Evolutionary conservation across 2,888 invertebrate species (phyloP), one percentile per base, ranked within the genome.

Genomic region (Tachystola acroxantha): DNA sequence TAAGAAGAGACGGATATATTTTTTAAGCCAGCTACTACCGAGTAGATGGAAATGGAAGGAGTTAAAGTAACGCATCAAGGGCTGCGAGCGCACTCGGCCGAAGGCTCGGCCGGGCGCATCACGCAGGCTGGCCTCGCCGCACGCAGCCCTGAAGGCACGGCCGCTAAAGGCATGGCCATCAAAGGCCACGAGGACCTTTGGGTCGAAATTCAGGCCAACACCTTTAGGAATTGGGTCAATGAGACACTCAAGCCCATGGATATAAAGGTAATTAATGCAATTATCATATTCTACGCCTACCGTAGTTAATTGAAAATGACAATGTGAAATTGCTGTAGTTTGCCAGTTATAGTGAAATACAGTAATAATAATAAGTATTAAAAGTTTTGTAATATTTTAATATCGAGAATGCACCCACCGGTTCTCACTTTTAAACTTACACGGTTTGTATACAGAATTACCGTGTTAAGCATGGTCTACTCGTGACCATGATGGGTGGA

Each of bases 201-300:
- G 98, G 96, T 98, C 34, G 96, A 96, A 72, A 97, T 97, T 49
- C 97, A 97, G 75, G 95, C 97, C 31, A 95, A 96, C 76, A 98
- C 98, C 25, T 98, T 98, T 74, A 91, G 94, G 55, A 98, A 98
- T 80, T 98, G 98, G 98, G 96, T 98, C 60, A 98, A 98, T 78
- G 98, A 98, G 73, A 94, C 95, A 58, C 77, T 96, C 47, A 90
- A 91, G 45, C 93, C 93, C 32, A 88, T 90, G 45, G 90, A 90
- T 51, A 90, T 91, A 73, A 90, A 90, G 89, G 91, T 90, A 71
- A 75, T 70, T 60, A 16, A 19, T 6, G 24, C 34, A 33, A 16
- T 32, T 32, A 32, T 32, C 33, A 33, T 33, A 33, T 16, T 16
- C 16, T 16, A 16, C 16, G 16, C 16, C 16, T 16, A 16, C 33